A percentile compares a stretch with the other conserved stretches of the same genome.
Conservation (phyloP, 2,797 vertebrate genomes). For the Melanotaenia pygmaea region DNA sequence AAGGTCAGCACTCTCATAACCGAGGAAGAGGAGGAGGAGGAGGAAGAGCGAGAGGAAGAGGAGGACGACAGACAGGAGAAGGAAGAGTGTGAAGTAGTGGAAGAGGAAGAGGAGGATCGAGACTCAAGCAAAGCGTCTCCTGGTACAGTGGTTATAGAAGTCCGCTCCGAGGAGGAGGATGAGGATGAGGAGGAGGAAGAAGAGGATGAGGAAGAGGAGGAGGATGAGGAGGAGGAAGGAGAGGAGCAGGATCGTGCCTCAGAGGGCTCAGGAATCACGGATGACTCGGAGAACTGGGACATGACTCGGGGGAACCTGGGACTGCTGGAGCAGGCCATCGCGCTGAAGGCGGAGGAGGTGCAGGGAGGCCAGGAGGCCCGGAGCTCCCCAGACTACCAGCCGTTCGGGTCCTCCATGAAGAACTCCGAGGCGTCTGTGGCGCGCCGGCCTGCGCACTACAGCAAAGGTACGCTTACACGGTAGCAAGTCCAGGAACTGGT, state of each 20-base stretch:
- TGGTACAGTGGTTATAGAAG: too few species aligned
- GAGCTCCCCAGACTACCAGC: slow-evolving; percentile 83
- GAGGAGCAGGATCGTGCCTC: slow-evolving; percentile 85
- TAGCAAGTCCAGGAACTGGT: too few species aligned
- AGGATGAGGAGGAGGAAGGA: slow-evolving; percentile 81
- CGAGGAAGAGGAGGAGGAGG: slow-evolving; percentile 65
- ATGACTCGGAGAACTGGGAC: slow-evolving; percentile 95
- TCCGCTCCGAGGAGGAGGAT: slow-evolving; percentile 68
- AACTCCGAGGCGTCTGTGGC: slow-evolving; percentile 76
- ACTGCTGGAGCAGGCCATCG: slow-evolving; percentile 95
- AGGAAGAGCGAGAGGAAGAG: slow-evolving; percentile 59
- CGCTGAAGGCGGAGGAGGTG: slow-evolving; percentile 93
- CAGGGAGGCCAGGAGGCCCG: slow-evolving; percentile 84
- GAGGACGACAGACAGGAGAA: slow-evolving; percentile 68
- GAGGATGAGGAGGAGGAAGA: slow-evolving; percentile 85
- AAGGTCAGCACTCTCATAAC: slow-evolving; percentile 58
- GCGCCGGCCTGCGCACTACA: slow-evolving; percentile 84
- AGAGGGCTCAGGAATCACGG: slow-evolving; percentile 89
- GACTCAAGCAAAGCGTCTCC: too few species aligned
- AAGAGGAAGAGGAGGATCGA: slow-evolving; percentile 80
- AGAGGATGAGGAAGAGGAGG: slow-evolving; percentile 86
- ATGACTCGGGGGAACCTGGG: slow-evolving; percentile 95
- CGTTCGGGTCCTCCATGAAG: slow-evolving; percentile 81
- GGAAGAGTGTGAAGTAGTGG: slow-evolving; percentile 84
- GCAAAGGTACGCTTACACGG: slow-evolving; percentile 84